Evolutionary conservation across 2,797 vertebrate species (phyloP), one percentile per base, ranked within the genome.

Genomic region (Psittacula echo): DNA sequence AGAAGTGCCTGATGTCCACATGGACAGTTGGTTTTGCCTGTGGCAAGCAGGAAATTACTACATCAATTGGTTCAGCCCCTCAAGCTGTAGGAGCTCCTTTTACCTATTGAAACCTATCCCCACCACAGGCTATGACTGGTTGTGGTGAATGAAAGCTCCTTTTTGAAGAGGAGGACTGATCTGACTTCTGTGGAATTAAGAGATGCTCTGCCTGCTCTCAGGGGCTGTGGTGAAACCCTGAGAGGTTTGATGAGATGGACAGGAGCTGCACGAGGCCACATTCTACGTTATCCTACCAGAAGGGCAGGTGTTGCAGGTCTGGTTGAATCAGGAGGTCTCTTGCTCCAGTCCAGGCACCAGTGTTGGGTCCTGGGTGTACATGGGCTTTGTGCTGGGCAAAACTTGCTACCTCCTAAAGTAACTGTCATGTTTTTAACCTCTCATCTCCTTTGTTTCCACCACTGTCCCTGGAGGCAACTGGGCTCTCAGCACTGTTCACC

Each of bases 1-100:
- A 72, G 32, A 70, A 73, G 34, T 30, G 5, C 27, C 54, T 19
- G 54, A 34, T 22, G 7, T 42, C 41, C 67, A 11, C 0, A 0
- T 11, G 42, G 70, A 19, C 30, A n/a, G 10, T 1, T 34, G 20
- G 11, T 1, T 80, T 83, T 75, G 37, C 56, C 41, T 22, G 68
- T 39, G 37, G 19, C 22, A 47, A 44, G 75, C 7, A 45, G 68
- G 58, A 65, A 75, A 47, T 78, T n/a, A 21, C 16, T 5, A 64
- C 75, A 7, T 68, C 30, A 12, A 2, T 42, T 5, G 0, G 17
- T 81, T 88, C 19, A 9, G 39, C 4, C 51, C 9, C 16, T 94
- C 45, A 47, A 3, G 13, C 10, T 72, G 1, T 56, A 62, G 74
- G 29, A n/a, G 21, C 13, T 81, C 48, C 32, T 62, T 80, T 53